phyloP scores from a whole-genome alignment of 2,797 vertebrate species.

The Myotis planiceps region DNA sequence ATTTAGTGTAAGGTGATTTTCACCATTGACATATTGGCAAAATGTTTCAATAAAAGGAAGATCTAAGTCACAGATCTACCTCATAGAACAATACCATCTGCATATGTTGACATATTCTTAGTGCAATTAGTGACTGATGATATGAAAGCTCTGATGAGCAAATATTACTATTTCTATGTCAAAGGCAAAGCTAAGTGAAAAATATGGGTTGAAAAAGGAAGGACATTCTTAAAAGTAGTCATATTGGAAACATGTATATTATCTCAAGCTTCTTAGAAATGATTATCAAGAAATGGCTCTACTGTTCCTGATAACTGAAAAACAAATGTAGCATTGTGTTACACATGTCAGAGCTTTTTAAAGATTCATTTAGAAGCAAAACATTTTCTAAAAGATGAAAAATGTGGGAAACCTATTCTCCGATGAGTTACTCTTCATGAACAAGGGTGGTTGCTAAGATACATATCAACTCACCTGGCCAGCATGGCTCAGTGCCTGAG shows the following conservation, averaged over 20 bases:
- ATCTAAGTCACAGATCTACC: not conserved
- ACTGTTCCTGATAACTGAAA: not conserved
- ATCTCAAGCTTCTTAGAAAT: not conserved
- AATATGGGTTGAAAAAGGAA: not conserved
- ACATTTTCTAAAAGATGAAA: not conserved
- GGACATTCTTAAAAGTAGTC: not conserved
- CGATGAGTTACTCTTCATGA: not conserved
- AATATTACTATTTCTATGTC: not conserved
- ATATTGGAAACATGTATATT: not conserved
- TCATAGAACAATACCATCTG: not conserved
- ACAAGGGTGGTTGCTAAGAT: not conserved
- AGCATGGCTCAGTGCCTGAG: too few species aligned
- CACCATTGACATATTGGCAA: conserved; percentile 7
- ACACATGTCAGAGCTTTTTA: not conserved
- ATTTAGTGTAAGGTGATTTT: conserved; percentile 5
- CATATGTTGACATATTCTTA: not conserved
- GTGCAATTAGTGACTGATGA: not conserved
- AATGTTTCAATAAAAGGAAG: not conserved
- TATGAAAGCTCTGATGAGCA: not conserved
- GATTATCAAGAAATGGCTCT: not conserved
- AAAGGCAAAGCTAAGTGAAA: not conserved
- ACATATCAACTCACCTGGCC: too few species aligned
- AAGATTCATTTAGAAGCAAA: not conserved
- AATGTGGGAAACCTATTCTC: not conserved
- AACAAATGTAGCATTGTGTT: not conserved